Base-by-base conservation (phyloP, 2,888 invertebrate genomes). In the Calephelis perditalis region DNA sequence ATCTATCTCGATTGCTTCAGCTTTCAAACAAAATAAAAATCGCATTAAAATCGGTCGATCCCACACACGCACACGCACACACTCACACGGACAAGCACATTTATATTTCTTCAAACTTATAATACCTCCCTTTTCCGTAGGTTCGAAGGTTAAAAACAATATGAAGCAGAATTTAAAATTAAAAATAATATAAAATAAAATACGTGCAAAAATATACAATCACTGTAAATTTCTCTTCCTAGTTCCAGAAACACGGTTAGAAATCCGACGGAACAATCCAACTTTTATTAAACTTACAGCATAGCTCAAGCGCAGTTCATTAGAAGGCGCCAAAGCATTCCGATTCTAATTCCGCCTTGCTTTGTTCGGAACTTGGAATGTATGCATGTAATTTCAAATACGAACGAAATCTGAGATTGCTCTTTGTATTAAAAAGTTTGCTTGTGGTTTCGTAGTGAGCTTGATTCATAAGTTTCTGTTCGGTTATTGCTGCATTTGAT, bases 241-340 rank as follows among this genome's bases (percentile, higher is more conserved):
- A 62, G 55, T 59, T 59, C 61, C 58, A 62, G 61, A 64, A 59
- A 62, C 59, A 61, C 59, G 11, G 36, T 60, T 52, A 59, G 63
- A 62, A 46, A 60, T 58, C 61, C 62, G 52, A 56, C 57, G 61
- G 61, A 64, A 62, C 65, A 69, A 67, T 65, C 60, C 47, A 66
- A 68, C 66, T 69, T 68, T 68, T 67, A 67, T 68, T 68, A 65
- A 65, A 70, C 56, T 67, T 68, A 52, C 58, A 57, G 56, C 59
- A 63, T 58, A 63, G 52, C 52, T 54, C 56, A 15, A 62, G 60
- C 61, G 58, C 57, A 64, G 69, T 71, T 76, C 71, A 73, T 77
- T 73, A 72, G 65, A 64, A 64, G 63, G 62, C 67, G 65, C 62
- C 58, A 46, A 64, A 66, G 63, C 65, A 71, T 70, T 69, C 65